phyloP scores from a whole-genome alignment of 2,888 invertebrate genomes.

The Cataglyphis rosenhaueri region DNA sequence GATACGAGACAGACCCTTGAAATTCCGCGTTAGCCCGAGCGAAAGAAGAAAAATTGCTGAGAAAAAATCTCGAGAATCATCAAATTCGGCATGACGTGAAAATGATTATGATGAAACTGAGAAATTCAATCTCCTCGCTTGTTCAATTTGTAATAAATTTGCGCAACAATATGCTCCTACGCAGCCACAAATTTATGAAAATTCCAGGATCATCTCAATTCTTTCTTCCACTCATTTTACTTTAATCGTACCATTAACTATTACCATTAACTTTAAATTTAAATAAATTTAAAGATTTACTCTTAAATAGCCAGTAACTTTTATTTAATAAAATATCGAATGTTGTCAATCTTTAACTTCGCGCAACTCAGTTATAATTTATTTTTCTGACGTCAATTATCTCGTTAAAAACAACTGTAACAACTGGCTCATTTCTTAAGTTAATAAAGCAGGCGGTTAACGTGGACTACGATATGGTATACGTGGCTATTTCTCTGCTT shows the following conservation, averaged over 20 bases:
- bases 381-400: constrained; percentile 33
- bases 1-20: constrained; percentile 54
- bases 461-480: constrained; percentile 4
- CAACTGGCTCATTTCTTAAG: constrained; percentile 50
- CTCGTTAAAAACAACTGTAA: constrained; percentile 47
- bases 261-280: not conserved
- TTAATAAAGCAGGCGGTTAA: constrained; percentile 49
- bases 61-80: constrained; percentile 10
- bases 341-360: not conserved
- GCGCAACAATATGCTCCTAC: not conserved
- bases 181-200: not conserved
- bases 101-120: constrained; percentile 40
- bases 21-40: constrained; percentile 40
- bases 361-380: constrained; percentile 17
- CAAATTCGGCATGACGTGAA: constrained; percentile 17
- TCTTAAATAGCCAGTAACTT: not conserved
- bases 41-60: constrained; percentile 37
- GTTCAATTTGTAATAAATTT: constrained; percentile 2
- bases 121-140: not conserved
- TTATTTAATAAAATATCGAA: not conserved
- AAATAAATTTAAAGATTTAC: not conserved
- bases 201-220: not conserved
- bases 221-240: not conserved
- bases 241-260: not conserved
- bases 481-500: constrained; percentile 49